Evolutionary conservation across 2,113 vertebrate genomes (phyloP).

Genomic region (Podilymbus podiceps): DNA sequence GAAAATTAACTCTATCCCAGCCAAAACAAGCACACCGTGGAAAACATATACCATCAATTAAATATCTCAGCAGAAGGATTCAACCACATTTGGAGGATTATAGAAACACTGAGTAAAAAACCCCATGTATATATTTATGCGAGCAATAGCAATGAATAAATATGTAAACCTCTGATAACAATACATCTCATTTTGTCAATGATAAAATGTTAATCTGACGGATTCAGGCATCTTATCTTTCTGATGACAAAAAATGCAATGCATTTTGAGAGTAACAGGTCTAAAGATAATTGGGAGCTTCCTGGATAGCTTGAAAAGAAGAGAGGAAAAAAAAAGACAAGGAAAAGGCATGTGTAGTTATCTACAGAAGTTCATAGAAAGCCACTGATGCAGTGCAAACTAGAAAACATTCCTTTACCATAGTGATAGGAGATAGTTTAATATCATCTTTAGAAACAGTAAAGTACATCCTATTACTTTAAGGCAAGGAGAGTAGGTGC

Average conservation of each 20-base stretch:
- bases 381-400: background rate
- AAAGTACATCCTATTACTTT: background rate
- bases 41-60: constrained; percentile 37
- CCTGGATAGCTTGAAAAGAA: background rate
- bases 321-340: background rate
- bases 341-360: background rate
- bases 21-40: background rate
- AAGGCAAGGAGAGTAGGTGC: background rate
- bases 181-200: background rate
- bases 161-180: background rate
- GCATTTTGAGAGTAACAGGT: background rate
- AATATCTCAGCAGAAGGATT: constrained; percentile 46
- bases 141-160: background rate
- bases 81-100: background rate
- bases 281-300: background rate
- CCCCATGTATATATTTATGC: background rate
- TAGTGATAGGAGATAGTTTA: background rate
- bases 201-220: background rate
- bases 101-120: background rate
- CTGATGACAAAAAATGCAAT: background rate
- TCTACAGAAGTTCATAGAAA: background rate
- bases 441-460: background rate
- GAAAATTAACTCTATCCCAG: no score
- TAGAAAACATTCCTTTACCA: background rate
- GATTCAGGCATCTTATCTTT: background rate